Evolutionary conservation across 64 coral and sea anemone genomes (phyloP).

Genomic region (Stichodactyla mertensii): DNA sequence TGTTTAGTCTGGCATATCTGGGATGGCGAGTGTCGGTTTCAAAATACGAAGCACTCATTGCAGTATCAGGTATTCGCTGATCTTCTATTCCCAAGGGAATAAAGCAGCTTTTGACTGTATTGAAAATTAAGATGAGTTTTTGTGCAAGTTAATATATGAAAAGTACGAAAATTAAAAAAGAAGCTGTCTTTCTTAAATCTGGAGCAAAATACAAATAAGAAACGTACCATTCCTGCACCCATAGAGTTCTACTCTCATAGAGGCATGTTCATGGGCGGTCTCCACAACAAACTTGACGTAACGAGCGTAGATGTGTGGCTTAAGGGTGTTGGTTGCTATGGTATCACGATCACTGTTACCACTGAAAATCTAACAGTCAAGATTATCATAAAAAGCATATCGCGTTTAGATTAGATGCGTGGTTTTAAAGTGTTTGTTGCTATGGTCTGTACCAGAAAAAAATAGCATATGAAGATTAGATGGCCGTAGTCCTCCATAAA

Average conservation of each 20-base stretch:
- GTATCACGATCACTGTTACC: conserved; percentile 11
- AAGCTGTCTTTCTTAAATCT: too few relatives aligned
- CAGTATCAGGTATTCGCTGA: conserved; percentile 14
- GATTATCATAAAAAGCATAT: too few relatives aligned
- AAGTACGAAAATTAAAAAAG: too few relatives aligned
- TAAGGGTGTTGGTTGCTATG: conserved; percentile 4
- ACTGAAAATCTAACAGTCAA: not conserved
- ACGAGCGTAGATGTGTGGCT: not conserved
- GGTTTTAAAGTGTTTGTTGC: too few relatives aligned
- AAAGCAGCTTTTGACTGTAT: not conserved
- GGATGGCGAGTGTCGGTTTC: not conserved
- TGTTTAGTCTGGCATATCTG: conserved; percentile 24
- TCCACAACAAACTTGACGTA: conserved; percentile 2
- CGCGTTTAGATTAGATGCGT: too few relatives aligned
- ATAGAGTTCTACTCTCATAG: conserved; percentile 43
- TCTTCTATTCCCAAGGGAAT: conserved; percentile 43
- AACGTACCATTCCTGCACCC: conserved; percentile 22
- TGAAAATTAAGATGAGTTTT: not conserved
- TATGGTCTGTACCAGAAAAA: too few relatives aligned
- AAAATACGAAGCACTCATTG: conserved; percentile 12
- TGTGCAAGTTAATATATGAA: too few relatives aligned
- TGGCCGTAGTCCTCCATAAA: too few relatives aligned
- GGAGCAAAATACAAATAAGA: not conserved
- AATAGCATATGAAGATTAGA: too few relatives aligned
- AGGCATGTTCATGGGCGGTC: not conserved